Base-by-base conservation (phyloP, 2,888 invertebrate genomes). In the Oxytorus armatus region DNA sequence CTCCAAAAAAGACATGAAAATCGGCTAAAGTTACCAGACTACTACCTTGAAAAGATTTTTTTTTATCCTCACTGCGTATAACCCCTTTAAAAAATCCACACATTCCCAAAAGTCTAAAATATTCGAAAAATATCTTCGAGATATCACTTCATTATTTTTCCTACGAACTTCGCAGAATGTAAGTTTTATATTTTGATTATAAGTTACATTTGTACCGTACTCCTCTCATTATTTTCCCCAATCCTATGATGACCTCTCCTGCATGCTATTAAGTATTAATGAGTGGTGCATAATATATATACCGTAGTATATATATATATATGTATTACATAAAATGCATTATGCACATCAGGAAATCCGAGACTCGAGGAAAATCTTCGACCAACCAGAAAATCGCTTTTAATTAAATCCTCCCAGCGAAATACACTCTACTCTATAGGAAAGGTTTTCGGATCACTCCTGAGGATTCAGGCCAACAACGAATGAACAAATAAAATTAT, bases 341-440 rank as follows among this genome's bases (percentile, higher is more conserved):
- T 16, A 51, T n/a, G 21, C 16, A 3, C 10, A 51, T 2, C 18
- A 47, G 5, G 16, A 33, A 23, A 57, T 33, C 5, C 49, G 21
- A 1, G 36, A n/a, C 5, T 33, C 29, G 1, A 36, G 36, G 53
- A 11, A 57, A 29, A 74, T 36, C 55, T 65, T 47, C 65, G 47
- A 47, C 65, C 65, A 65, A 33, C 55, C 33, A 65, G 55, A 65
- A 74, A 74, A 74, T 74, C 44, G 44, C 47, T 65, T 74, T 66
- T 65, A 74, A 74, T 74, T 74, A 74, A 74, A 65, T 36, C 29
- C 44, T 10, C 55, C 5, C 21, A 42, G 29, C 51, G 61, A 53
- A 63, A 63, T 63, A 42, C 25, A 61, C 42, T 33, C 23, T 1
- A 2, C n/a, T n/a, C n/a, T 53, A 5, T n/a, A 53, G 29, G n/a